A percentile compares a stretch with the other conserved stretches of the same genome.
Evolutionary conservation across 1,140 invertebrate species (phyloP).

Genomic region (Caerostris darwini): DNA sequence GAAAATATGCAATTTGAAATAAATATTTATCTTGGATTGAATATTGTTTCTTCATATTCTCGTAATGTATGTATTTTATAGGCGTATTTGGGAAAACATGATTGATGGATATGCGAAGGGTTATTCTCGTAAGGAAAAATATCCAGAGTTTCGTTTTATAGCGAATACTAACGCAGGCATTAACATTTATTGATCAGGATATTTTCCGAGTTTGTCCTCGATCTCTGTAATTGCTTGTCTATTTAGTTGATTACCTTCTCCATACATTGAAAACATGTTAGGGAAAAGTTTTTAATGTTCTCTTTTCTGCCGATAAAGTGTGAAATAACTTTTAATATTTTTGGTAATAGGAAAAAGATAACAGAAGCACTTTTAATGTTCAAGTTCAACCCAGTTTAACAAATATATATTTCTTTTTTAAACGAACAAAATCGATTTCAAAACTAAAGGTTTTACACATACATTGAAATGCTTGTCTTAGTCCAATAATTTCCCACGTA

Average conservation of each 20-base stretch:
- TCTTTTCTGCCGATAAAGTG: neutral
- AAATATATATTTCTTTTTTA: no score
- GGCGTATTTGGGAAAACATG: slow-evolving; percentile 21
- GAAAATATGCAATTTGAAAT: no score
- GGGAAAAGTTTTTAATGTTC: neutral
- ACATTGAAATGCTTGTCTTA: no score
- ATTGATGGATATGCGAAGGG: slow-evolving; percentile 36
- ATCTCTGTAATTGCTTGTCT: slow-evolving; percentile 7
- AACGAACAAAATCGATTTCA: no score
- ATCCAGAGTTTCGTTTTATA: slow-evolving; percentile 42
- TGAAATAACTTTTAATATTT: neutral
- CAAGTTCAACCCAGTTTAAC: no score
- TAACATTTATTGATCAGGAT: slow-evolving; percentile 38
- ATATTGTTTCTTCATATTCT: no score
- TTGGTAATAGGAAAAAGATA: neutral
- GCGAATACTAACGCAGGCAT: slow-evolving; percentile 1
- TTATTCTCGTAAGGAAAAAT: slow-evolving; percentile 24
- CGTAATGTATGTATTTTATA: neutral
- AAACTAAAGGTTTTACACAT: no score
- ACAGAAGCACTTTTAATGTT: no score
- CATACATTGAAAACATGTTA: neutral
- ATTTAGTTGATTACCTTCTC: neutral
- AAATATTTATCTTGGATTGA: no score
- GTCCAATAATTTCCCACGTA: no score
- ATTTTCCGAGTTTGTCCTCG: neutral